A percentile compares a stretch with the other conserved stretches of the same genome.
Conservation (phyloP, 1,140 invertebrate genomes). For the Adelges cooleyi region DNA sequence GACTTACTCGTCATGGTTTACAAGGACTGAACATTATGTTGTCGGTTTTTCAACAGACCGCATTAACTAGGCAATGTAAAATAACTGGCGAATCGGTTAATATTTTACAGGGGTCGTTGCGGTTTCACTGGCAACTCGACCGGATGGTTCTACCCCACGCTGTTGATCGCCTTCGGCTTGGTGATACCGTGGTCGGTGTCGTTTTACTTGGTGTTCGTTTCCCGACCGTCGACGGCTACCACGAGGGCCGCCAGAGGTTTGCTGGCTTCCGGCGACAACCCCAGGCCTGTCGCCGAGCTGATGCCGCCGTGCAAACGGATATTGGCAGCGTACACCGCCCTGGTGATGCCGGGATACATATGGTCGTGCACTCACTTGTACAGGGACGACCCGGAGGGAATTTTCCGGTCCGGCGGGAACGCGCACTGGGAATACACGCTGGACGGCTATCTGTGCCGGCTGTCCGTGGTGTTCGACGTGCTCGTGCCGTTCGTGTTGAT, state of each 20-base stretch:
- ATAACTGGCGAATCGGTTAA: too few species aligned
- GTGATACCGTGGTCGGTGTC: slow-evolving; percentile 17
- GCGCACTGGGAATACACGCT: background rate
- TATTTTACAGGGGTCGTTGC: slow-evolving; percentile 9
- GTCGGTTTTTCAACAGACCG: too few species aligned
- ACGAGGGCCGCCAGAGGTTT: background rate
- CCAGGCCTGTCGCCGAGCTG: background rate
- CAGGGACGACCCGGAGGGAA: background rate
- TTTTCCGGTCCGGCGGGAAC: background rate
- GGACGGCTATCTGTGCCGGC: background rate
- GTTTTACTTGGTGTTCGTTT: slow-evolving; percentile 1
- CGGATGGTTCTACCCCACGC: background rate
- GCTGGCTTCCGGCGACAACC: background rate
- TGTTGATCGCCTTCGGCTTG: slow-evolving; percentile 4
- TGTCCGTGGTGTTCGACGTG: background rate
- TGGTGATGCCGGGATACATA: background rate
- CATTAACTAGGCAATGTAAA: too few species aligned
- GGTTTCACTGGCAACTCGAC: slow-evolving; percentile 9
- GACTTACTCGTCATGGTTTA: too few species aligned
- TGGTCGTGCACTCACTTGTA: background rate
- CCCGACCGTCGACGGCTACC: background rate
- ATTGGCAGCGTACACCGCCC: background rate
- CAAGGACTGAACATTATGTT: too few species aligned
- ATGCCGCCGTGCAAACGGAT: background rate
- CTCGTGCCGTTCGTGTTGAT: background rate